Evolutionary conservation across 2,888 invertebrate species (phyloP).

Genomic region (Lithophane socia): DNA sequence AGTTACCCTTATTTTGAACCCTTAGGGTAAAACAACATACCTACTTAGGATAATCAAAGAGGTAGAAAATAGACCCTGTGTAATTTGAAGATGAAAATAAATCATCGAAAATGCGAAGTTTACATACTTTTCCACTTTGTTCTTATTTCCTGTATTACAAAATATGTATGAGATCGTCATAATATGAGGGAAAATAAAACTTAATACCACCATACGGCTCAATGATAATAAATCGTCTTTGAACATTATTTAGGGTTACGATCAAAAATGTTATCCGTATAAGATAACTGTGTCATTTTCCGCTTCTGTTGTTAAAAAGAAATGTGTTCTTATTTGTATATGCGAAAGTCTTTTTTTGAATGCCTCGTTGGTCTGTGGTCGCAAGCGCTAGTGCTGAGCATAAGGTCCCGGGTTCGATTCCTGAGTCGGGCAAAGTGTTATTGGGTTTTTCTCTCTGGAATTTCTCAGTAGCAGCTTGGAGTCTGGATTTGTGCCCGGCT

Average conservation of each 20-base stretch:
- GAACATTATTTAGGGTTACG: slow-evolving; percentile 39
- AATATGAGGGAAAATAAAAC: neutral
- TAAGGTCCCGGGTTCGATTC: no score
- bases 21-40: neutral
- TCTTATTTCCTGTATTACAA: slow-evolving; percentile 1
- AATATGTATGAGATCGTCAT: neutral
- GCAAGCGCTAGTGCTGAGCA: no score
- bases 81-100: neutral
- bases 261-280: slow-evolving; percentile 12
- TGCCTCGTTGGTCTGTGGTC: no score
- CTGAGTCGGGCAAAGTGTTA: no score
- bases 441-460: no score
- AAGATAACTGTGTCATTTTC: slow-evolving; percentile 12
- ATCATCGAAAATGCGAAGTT: neutral
- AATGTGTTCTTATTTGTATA: slow-evolving; percentile 3
- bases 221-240: slow-evolving; percentile 55
- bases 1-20: neutral
- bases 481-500: no score
- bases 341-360: no score
- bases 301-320: neutral
- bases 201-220: slow-evolving; percentile 4
- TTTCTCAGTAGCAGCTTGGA: no score
- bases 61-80: neutral
- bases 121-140: slow-evolving; percentile 9
- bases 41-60: neutral